phyloP scores from a whole-genome alignment of 2,797 vertebrate genomes.

The Anguilla megastoma region DNA sequence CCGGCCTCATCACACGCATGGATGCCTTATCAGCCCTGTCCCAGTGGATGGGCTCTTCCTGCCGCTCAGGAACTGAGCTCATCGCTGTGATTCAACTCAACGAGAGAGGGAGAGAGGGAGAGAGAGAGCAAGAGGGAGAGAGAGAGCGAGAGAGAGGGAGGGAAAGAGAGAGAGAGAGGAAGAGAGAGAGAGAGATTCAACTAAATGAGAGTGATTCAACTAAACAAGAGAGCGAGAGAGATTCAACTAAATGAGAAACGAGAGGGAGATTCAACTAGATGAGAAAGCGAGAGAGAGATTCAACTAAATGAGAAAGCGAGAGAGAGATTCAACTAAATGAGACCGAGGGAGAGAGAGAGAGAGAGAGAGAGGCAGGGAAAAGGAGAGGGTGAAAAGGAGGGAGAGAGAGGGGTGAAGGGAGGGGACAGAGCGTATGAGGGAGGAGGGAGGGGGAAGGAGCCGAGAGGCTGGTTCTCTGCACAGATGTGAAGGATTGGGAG shows the following conservation, averaged over 20 bases:
- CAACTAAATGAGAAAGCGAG: neutral
- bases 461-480: slow-evolving; percentile 58
- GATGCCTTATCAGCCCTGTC: slow-evolving; percentile 47
- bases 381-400: slow-evolving; percentile 32
- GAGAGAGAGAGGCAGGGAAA: slow-evolving; percentile 39
- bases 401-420: slow-evolving; percentile 54
- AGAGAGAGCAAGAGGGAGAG: slow-evolving; percentile 46
- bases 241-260: too few species aligned
- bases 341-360: slow-evolving; percentile 48
- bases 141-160: slow-evolving; percentile 53
- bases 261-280: too few species aligned
- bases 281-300: slow-evolving; percentile 31
- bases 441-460: slow-evolving; percentile 10
- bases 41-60: slow-evolving; percentile 51
- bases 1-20: slow-evolving; percentile 15
- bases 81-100: slow-evolving; percentile 41
- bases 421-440: slow-evolving; percentile 44
- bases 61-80: slow-evolving; percentile 51
- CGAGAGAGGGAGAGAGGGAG: neutral
- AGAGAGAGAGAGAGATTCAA: too few species aligned
- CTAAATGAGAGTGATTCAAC: slow-evolving; percentile 32
- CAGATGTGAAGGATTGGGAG: slow-evolving; percentile 67
- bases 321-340: neutral
- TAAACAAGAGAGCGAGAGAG: neutral
- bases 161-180: neutral